A percentile compares a stretch with the other conserved stretches of the same genome.
phyloP scores from a whole-genome alignment of 2,113 vertebrate species.

The Indri indri region DNA sequence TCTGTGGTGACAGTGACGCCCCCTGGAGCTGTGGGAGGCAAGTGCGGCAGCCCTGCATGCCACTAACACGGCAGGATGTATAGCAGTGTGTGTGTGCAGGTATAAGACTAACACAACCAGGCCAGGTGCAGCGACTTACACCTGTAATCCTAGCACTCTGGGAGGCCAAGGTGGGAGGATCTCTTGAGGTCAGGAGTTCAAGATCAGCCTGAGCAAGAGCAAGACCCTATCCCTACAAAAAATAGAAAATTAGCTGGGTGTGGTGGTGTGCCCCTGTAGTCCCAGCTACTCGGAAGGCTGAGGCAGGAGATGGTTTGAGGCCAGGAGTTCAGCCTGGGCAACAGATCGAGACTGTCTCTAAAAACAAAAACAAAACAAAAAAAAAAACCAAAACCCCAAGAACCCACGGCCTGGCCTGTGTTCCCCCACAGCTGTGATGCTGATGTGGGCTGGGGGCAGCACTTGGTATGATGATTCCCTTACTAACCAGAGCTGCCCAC shows the following conservation, averaged over 20 bases:
- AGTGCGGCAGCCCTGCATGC: not conserved
- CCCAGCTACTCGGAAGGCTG: not conserved
- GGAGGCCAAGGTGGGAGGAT: not conserved
- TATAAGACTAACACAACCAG: not conserved
- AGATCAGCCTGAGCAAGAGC: not conserved
- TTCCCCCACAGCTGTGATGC: not conserved
- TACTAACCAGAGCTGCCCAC: not conserved
- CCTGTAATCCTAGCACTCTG: not conserved
- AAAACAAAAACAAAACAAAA: no score
- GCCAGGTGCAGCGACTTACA: not conserved
- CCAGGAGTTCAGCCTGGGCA: not conserved
- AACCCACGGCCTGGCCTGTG: not conserved
- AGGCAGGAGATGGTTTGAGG: not conserved
- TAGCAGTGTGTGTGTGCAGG: accelerated
- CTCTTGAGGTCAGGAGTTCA: not conserved
- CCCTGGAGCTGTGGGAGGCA: accelerated
- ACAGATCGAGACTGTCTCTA: not conserved
- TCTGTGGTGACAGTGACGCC: not conserved
- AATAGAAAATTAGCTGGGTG: not conserved
- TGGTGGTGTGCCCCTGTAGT: not conserved
- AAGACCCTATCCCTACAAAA: not conserved
- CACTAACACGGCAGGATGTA: not conserved
- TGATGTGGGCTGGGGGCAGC: not conserved
- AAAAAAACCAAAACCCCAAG: accelerated
- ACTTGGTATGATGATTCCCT: not conserved